Percentiles rank a stretch among this genome's conserved stretches.
Evolutionary conservation across 2,888 invertebrate genomes (phyloP).

Genomic region (Tachina fera): DNA sequence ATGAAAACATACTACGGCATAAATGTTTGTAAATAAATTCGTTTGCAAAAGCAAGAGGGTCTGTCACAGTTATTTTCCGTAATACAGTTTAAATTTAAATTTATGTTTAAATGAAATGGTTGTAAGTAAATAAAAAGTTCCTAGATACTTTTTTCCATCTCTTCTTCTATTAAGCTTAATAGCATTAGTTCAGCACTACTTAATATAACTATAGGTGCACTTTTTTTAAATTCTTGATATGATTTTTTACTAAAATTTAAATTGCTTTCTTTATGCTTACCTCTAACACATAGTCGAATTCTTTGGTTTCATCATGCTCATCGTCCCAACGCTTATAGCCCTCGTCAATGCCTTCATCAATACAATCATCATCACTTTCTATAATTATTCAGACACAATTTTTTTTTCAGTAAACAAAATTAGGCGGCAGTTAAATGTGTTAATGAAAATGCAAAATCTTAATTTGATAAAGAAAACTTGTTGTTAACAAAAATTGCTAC

Average conservation of each 20-base stretch:
- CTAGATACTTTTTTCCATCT: neutral
- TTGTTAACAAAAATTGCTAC: slow-evolving; percentile 5
- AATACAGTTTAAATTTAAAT: slow-evolving; percentile 49
- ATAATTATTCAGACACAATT: slow-evolving; percentile 72
- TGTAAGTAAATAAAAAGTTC: neutral
- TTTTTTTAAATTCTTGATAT: neutral
- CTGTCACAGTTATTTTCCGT: slow-evolving; percentile 19
- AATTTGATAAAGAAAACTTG: slow-evolving; percentile 2
- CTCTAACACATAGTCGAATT: slow-evolving; percentile 83
- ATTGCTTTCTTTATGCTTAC: slow-evolving; percentile 74
- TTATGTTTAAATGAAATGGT: slow-evolving; percentile 34
- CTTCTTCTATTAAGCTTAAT: neutral
- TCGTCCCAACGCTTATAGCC: slow-evolving; percentile 85
- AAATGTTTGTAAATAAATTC: slow-evolving; percentile 39
- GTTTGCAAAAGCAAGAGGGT: slow-evolving; percentile 7
- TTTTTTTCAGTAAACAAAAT: slow-evolving; percentile 8
- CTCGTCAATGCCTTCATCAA: slow-evolving; percentile 93
- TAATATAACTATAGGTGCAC: slow-evolving; percentile 7
- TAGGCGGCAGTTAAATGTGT: neutral
- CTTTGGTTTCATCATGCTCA: slow-evolving; percentile 84
- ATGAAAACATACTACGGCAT: slow-evolving; percentile 21
- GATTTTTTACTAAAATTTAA: neutral
- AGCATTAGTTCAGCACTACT: neutral
- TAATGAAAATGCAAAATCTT: slow-evolving; percentile 7
- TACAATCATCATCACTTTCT: slow-evolving; percentile 93